phyloP scores from a whole-genome alignment of 2,888 invertebrate species.

The Ormyrus nitidulus region DNA sequence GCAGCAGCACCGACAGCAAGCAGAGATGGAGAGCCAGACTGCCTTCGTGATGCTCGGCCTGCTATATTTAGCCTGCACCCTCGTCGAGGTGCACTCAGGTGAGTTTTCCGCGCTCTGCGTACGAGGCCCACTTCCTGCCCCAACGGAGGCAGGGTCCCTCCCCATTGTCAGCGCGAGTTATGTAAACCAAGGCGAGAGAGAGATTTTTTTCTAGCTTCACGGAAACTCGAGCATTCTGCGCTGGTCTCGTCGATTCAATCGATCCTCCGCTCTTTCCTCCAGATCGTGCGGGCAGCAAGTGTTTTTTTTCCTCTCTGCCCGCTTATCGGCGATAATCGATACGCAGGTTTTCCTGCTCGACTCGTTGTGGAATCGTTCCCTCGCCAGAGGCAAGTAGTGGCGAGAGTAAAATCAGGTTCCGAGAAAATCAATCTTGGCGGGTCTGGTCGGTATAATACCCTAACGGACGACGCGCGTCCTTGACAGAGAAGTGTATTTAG shows the following conservation, averaged over 20 bases:
- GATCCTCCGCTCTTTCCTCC: no score
- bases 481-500: slow-evolving; percentile 52
- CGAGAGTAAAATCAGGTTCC: no score
- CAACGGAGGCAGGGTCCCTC: neutral
- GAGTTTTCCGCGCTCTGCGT: slow-evolving; percentile 58
- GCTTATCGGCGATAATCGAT: slow-evolving; percentile 2
- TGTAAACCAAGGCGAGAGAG: slow-evolving; percentile 8
- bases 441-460: neutral
- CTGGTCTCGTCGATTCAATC: no score
- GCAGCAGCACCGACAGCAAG: neutral
- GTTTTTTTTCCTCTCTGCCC: neutral
- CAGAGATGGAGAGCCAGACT: slow-evolving; percentile 68
- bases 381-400: no score
- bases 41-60: slow-evolving; percentile 69
- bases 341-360: neutral
- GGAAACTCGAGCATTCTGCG: no score
- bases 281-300: no score
- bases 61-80: slow-evolving; percentile 73
- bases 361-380: no score
- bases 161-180: slow-evolving; percentile 8
- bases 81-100: slow-evolving; percentile 72
- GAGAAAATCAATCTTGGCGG: slow-evolving; percentile 23
- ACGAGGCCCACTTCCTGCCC: no score
- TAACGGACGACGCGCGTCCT: slow-evolving; percentile 29
- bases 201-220: neutral